Percentiles rank a stretch among this genome's conserved stretches.
Evolutionary conservation across 2,113 vertebrate species (phyloP).

Genomic region (Bambusicola thoracicus): DNA sequence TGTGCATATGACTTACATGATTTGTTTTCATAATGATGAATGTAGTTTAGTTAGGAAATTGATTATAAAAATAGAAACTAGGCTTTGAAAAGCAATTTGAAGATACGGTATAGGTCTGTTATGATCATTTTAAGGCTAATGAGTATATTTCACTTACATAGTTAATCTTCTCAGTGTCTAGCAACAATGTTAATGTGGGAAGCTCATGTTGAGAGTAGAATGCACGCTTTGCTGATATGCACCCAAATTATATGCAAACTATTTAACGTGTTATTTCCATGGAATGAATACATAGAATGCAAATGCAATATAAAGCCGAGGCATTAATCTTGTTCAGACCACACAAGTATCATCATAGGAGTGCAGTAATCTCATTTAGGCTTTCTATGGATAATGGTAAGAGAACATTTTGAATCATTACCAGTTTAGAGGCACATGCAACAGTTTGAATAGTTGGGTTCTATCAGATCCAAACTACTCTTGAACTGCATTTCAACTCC

Average conservation of each 20-base stretch:
- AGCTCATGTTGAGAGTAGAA: slow-evolving; percentile 47
- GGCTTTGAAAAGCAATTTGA: slow-evolving; percentile 78
- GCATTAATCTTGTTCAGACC: slow-evolving; percentile 48
- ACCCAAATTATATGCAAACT: slow-evolving; percentile 67
- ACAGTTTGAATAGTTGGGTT: neutral
- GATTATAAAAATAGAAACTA: slow-evolving; percentile 78
- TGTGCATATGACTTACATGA: slow-evolving; percentile 76
- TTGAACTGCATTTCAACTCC: neutral
- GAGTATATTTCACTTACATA: slow-evolving; percentile 71
- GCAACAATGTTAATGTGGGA: slow-evolving; percentile 68
- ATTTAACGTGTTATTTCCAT: slow-evolving; percentile 65
- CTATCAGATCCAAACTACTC: neutral
- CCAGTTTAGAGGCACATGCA: neutral
- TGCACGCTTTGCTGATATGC: slow-evolving; percentile 63
- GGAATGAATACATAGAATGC: slow-evolving; percentile 35
- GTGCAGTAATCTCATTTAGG: slow-evolving; percentile 43
- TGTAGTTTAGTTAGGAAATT: slow-evolving; percentile 75
- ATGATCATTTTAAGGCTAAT: slow-evolving; percentile 76
- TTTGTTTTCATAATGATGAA: slow-evolving; percentile 77
- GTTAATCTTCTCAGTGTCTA: slow-evolving; percentile 74
- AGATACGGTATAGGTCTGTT: slow-evolving; percentile 64
- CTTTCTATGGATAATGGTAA: slow-evolving; percentile 11
- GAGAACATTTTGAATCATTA: slow-evolving; percentile 48
- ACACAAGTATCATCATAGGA: slow-evolving; percentile 27
- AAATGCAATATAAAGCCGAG: slow-evolving; percentile 53